Base-by-base conservation (phyloP, 2,113 vertebrate genomes). In the Salvator merianae region DNA sequence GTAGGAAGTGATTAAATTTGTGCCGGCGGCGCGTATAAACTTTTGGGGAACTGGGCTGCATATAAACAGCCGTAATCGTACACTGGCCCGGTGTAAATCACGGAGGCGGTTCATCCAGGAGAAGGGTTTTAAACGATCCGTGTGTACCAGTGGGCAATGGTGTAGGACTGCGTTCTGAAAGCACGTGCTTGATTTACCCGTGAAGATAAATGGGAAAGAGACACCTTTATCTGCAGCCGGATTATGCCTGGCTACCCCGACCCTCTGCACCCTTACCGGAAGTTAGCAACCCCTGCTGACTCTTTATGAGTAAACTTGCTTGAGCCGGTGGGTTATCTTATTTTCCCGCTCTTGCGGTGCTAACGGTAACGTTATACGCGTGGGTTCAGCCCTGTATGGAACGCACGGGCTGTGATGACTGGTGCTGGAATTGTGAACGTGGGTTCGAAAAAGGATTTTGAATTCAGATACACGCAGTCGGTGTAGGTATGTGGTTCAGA, bases 1-100 rank as follows among this genome's bases (percentile, higher is more conserved):
- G 82, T 79, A 84, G 91, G 89, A 91, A 91, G 90, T 90, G 86
- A 30, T 70, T 1, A 4, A n/a, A 62, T 47, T 22, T 28, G 34
- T 50, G 75, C 9, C 74, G 16, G 5, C 43, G 43, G n/a, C 28
- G 30, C 43, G 4, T 7, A 28, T 32, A 62, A 59, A 59, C 75
- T 62, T 62, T 10, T 32, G 32, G 75, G 30, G 8, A 24, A 24
- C 43, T 47, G 43, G 43, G 8, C 38, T 71, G 36, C 36, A 3
- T 9, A 2, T 43, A n/a, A n/a, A 12, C 65, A 20, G 12, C 59
- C 16, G 55, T 13, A 26, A 18, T 28, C 9, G 30, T n/a, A 50
- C 14, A 1, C 26, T 4, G 28, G 30, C n/a, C 65, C 65, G 3
- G 2, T 43, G 4, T 30, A 24, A 40, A 30, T 32, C 28, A 7